Percentiles rank a stretch among this genome's conserved stretches.
Conservation (phyloP, 2,113 vertebrate genomes). For the Castor canadensis region DNA sequence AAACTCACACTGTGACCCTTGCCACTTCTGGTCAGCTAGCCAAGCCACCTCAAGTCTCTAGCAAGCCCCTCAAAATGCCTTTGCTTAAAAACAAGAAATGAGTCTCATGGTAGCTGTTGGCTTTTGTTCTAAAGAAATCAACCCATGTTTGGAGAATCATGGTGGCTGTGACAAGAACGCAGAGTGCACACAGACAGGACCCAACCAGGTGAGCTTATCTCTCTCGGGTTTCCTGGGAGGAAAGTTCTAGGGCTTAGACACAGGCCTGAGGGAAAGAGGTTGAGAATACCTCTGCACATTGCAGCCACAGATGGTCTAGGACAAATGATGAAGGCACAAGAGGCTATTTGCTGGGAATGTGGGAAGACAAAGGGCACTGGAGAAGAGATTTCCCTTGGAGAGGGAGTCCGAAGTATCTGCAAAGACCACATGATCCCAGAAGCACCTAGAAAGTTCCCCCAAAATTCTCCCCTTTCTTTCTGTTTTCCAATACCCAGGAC, state of each 20-base stretch:
- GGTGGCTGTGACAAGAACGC: conserved; percentile 90
- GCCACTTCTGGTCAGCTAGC: not conserved
- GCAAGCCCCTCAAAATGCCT: not conserved
- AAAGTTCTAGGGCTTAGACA: not conserved
- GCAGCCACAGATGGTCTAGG: not conserved
- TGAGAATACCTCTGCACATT: not conserved
- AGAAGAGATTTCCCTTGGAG: not conserved
- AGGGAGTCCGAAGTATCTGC: too few relatives aligned
- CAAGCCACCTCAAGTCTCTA: not conserved
- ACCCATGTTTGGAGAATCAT: conserved; percentile 90
- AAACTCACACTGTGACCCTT: not conserved
- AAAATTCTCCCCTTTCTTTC: not conserved
- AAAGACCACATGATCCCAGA: not conserved
- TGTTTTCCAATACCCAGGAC: not conserved
- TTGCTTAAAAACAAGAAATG: not conserved
- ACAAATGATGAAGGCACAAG: not conserved
- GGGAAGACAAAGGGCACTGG: not conserved
- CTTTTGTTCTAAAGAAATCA: conserved; percentile 89
- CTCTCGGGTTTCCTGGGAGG: accelerated
- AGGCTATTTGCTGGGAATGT: not conserved
- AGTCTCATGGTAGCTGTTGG: not conserved
- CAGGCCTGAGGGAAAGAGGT: not conserved
- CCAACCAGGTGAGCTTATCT: conserved; percentile 89
- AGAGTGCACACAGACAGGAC: conserved; percentile 92
- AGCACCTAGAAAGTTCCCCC: not conserved